Evolutionary conservation across 2,113 vertebrate species (phyloP), one percentile per base, ranked within the genome.

Genomic region (Himantopus leucocephalus): DNA sequence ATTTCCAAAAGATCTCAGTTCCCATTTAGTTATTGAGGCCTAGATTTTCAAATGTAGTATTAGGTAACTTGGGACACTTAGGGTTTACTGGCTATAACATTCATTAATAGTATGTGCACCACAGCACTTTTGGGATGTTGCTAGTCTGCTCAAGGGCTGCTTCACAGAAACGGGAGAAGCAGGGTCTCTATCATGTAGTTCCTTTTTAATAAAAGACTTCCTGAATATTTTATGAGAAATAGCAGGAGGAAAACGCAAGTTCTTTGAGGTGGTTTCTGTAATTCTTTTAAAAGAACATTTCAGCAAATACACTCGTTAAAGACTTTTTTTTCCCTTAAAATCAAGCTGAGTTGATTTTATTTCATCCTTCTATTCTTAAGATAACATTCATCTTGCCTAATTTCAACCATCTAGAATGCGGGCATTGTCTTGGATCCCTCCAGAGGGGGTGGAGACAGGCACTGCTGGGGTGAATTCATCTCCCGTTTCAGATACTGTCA

Each of bases 321-420:
- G 30, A 55, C 0, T 17, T 37, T 83, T 41, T 41, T 6, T 3
- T 2, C 13, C 16, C 23, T 81, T 43, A 82, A 88, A 74, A 81
- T 70, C 70, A 92, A 77, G 32, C 16, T 68, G 39, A 60, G 12
- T 39, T 63, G 12, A 85, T 74, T 85, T 82, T 39, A 77, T 94
- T 92, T 84, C 47, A 88, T 80, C 20, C 5, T 74, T 90, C 81
- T 66, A 85, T 67, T 73, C 55, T 85, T 67, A 67, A 92, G 20
- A 30, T 63, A 91, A 35, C 67, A 84, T 34, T 86, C 4, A 52
- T 47, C 26, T 81, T 72, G 50, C 18, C 43, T 78, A 41, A 77
- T 84, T 94, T 55, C 35, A 91, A 14, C 21, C 21, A 35, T 29
- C 45, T 88, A 79, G 77, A 89, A 77, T 60, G 81, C 68, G 78